Percentiles rank a stretch among this genome's conserved stretches.
These are phyloP conservation scores for Synergus gifuensis DNA, from an alignment of 2,888 invertebrate genomes.

Conservation along the genomic window DNA sequence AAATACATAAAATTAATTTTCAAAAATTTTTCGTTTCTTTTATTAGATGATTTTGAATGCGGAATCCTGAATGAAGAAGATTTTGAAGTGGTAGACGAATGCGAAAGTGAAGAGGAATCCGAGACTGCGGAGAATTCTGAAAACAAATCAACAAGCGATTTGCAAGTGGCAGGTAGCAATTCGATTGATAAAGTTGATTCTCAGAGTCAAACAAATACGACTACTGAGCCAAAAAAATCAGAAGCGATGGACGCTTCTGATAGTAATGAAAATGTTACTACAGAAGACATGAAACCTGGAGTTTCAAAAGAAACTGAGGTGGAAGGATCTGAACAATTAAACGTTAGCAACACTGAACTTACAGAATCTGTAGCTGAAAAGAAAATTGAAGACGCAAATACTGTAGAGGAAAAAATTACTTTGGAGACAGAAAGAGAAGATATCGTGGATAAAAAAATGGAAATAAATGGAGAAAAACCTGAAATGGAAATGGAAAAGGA, in stretches of 20 bases:
- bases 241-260: not conserved
- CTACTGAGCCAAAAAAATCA: not conserved
- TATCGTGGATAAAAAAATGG: not conserved
- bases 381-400: not conserved
- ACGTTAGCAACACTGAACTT: not conserved
- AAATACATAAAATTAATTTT: not conserved
- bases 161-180: not conserved
- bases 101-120: not conserved
- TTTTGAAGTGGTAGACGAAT: slow-evolving; percentile 6
- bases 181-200: not conserved
- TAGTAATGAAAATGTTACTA: not conserved
- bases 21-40: not conserved
- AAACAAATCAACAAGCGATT: slow-evolving; percentile 1
- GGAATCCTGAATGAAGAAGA: not conserved
- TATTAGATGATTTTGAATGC: not conserved
- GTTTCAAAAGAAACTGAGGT: not conserved
- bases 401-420: not conserved
- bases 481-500: not conserved
- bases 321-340: not conserved
- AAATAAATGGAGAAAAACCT: not conserved
- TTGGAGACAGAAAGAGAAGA: not conserved
- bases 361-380: not conserved
- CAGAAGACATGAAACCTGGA: not conserved
- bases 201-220: not conserved
- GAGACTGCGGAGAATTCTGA: not conserved